Percentiles rank a stretch among this genome's conserved stretches.
Conservation (phyloP, 2,888 invertebrate species). For the Pseudoips prasinana region DNA sequence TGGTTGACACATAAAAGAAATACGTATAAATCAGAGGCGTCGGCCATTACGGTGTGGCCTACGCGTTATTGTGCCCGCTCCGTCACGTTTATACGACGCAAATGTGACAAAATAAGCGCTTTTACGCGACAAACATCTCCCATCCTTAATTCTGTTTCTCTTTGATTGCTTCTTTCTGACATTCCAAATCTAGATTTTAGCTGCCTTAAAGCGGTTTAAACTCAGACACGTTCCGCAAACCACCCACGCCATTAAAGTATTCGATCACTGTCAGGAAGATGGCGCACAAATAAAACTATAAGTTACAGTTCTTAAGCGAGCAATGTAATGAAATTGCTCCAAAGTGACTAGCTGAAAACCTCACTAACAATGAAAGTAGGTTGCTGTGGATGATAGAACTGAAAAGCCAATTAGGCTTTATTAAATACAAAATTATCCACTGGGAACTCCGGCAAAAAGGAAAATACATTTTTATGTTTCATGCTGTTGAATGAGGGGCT, state of each 20-base stretch:
- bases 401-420: constrained; percentile 18
- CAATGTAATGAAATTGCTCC: constrained; percentile 24
- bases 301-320: constrained; percentile 19
- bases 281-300: constrained; percentile 29
- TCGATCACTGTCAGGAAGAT: constrained; percentile 31
- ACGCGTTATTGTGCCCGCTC: constrained; percentile 67
- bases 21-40: constrained; percentile 75
- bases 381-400: constrained; percentile 3
- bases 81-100: constrained; percentile 66
- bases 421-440: constrained; percentile 13
- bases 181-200: constrained; percentile 17
- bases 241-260: constrained; percentile 22
- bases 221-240: constrained; percentile 6
- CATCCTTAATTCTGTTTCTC: too few relatives aligned
- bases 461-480: constrained; percentile 38
- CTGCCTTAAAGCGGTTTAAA: constrained; percentile 13
- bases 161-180: too few relatives aligned
- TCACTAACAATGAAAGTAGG: constrained; percentile 3
- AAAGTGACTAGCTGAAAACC: constrained; percentile 22
- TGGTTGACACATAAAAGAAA: constrained; percentile 73
- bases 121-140: constrained; percentile 59
- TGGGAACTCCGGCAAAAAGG: constrained; percentile 7
- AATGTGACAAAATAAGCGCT: constrained; percentile 72
- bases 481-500: constrained; percentile 44
- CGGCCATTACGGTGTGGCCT: constrained; percentile 65